Evolutionary conservation across 2,888 invertebrate genomes (phyloP).

Genomic region (Dichetophora obliterata): DNA sequence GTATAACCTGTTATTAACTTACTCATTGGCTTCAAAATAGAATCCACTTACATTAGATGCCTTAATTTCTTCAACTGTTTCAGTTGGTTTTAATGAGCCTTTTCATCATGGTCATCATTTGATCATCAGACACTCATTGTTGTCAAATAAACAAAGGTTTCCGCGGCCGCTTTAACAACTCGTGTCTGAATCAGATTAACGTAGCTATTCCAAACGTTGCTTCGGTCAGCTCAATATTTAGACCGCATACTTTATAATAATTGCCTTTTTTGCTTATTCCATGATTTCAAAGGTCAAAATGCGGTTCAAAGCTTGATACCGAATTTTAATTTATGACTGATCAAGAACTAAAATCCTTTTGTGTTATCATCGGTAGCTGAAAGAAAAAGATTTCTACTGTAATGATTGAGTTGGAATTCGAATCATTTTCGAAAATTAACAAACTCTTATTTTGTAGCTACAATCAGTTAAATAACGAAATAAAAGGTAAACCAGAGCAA

Average conservation of each 20-base stretch:
- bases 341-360: slow-evolving; percentile 23
- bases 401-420: slow-evolving; percentile 53
- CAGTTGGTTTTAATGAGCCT: slow-evolving; percentile 10
- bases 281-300: neutral
- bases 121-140: slow-evolving; percentile 35
- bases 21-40: too few relatives aligned
- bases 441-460: too few relatives aligned
- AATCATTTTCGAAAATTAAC: too few relatives aligned
- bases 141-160: slow-evolving; percentile 37
- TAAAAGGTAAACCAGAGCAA: too few relatives aligned
- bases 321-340: slow-evolving; percentile 34
- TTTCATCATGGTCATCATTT: slow-evolving; percentile 39
- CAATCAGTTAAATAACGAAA: too few relatives aligned
- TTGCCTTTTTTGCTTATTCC: too few relatives aligned
- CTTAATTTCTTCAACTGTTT: too few relatives aligned
- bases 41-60: too few relatives aligned
- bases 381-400: slow-evolving; percentile 44
- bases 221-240: slow-evolving; percentile 33
- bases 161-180: slow-evolving; percentile 3
- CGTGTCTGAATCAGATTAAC: neutral
- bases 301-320: neutral
- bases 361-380: slow-evolving; percentile 29
- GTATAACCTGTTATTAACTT: too few relatives aligned
- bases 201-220: neutral
- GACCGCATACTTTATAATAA: slow-evolving; percentile 24